Conservation (phyloP, 2,888 invertebrate genomes). For the Sesia bembeciformis region DNA sequence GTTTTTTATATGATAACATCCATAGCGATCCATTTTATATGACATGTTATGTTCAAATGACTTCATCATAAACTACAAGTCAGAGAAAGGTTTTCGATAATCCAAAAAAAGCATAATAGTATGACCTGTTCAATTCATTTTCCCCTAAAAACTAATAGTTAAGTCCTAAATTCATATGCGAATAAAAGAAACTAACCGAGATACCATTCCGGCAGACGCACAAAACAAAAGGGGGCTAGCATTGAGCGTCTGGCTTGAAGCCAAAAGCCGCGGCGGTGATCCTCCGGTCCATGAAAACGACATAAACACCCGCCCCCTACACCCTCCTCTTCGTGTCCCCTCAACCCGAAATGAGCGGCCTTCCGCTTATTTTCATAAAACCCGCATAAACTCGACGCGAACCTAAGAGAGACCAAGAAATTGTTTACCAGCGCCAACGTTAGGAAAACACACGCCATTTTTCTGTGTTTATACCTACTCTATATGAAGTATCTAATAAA, state of each 20-base stretch:
- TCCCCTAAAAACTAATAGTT: no score
- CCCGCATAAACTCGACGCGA: conserved; percentile 52
- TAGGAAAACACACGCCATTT: neutral
- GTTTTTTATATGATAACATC: no score
- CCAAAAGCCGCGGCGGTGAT: conserved; percentile 50
- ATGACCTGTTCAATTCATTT: no score
- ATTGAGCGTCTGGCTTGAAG: conserved; percentile 48
- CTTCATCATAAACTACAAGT: no score
- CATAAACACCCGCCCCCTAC: conserved; percentile 44
- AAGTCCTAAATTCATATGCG: neutral
- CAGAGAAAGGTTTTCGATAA: no score
- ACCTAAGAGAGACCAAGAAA: conserved; percentile 45
- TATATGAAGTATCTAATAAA: no score
- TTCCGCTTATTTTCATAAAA: conserved; percentile 71
- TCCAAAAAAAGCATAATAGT: no score
- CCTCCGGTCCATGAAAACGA: conserved; percentile 53
- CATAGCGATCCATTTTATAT: no score
- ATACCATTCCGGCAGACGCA: conserved; percentile 15
- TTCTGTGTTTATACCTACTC: no score
- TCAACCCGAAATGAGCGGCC: conserved; percentile 66
- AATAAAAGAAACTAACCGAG: conserved; percentile 4
- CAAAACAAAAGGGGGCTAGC: conserved; percentile 51
- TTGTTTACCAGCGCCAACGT: conserved; percentile 37
- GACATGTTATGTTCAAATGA: no score
- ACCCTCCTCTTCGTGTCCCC: conserved; percentile 19